Conservation (phyloP, 35 echinoderm and acorn worm genomes). For the Stichopus chloronotus region DNA sequence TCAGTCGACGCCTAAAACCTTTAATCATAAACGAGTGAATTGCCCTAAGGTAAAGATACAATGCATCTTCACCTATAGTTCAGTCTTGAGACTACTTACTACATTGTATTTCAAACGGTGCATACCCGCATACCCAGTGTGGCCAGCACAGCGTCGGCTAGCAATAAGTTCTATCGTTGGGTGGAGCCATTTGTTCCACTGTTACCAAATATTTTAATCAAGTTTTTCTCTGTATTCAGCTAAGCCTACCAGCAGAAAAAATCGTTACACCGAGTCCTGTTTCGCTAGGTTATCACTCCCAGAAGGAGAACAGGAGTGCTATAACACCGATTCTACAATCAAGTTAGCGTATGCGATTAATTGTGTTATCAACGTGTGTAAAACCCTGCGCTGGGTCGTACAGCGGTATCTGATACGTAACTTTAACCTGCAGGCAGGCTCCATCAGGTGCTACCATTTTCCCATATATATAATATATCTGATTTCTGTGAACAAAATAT, state of each 20-base stretch:
- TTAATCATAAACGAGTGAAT: neutral
- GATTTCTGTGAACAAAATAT: too few species aligned
- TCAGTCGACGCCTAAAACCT: neutral
- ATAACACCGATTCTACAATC: neutral
- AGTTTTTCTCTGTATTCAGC: neutral
- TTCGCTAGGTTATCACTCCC: conserved; percentile 30
- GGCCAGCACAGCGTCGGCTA: neutral
- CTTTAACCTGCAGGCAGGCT: too few species aligned
- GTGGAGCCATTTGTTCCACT: conserved; percentile 16
- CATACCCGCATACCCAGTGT: neutral
- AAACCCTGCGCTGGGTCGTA: too few species aligned
- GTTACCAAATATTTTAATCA: conserved; percentile 25
- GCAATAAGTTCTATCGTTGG: neutral
- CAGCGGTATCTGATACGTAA: too few species aligned
- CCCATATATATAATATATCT: too few species aligned
- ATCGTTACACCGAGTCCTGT: neutral
- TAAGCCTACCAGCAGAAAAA: conserved; percentile 24
- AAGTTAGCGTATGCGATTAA: neutral
- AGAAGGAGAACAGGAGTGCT: conserved; percentile 3
- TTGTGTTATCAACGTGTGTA: neutral
- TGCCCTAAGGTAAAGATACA: neutral
- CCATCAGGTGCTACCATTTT: too few species aligned
- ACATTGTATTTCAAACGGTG: neutral
- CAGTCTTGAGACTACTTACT: neutral
- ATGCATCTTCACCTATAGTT: neutral